A percentile compares a stretch with the other conserved stretches of the same genome.
Conservation (phyloP, 2,797 vertebrate genomes). For the Chrosomus eos region DNA sequence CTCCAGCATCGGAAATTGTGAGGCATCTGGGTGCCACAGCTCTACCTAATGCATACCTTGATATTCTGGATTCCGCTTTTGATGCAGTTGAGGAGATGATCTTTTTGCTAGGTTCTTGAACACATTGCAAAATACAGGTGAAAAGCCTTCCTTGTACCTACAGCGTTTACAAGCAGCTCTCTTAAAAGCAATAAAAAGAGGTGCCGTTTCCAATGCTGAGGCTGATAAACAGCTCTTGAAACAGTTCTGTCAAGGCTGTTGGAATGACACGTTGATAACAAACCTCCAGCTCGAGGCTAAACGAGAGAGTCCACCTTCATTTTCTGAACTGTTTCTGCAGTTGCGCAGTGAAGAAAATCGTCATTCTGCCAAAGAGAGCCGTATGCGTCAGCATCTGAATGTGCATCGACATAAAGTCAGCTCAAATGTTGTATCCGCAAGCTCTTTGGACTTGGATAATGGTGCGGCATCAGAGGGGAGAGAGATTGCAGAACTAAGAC, state of each 20-base stretch:
- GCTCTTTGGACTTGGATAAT: neutral
- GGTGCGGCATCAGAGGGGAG: neutral
- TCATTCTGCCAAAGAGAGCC: constrained; percentile 15
- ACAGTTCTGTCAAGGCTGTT: constrained; percentile 6
- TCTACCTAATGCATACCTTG: neutral
- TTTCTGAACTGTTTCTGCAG: constrained; percentile 28
- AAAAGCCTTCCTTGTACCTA: no score
- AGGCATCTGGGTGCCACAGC: neutral
- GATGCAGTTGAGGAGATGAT: neutral
- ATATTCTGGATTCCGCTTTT: constrained; percentile 34
- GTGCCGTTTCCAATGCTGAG: constrained; percentile 27
- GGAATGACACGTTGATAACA: constrained; percentile 6
- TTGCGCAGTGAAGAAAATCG: constrained; percentile 30
- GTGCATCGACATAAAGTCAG: neutral
- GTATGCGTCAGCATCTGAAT: constrained; percentile 45
- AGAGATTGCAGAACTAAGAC: neutral
- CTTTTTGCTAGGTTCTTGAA: no score
- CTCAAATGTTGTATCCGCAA: neutral
- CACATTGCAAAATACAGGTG: no score
- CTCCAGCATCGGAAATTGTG: neutral
- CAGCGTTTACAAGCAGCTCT: constrained; percentile 23
- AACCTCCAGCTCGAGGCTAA: constrained; percentile 40
- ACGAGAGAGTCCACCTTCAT: neutral
- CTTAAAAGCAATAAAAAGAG: constrained; percentile 28
- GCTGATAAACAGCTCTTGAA: constrained; percentile 35